A percentile compares a stretch with the other conserved stretches of the same genome.
phyloP scores from a whole-genome alignment of 2,888 invertebrate genomes.

The Hirtodrosophila cameraria region DNA sequence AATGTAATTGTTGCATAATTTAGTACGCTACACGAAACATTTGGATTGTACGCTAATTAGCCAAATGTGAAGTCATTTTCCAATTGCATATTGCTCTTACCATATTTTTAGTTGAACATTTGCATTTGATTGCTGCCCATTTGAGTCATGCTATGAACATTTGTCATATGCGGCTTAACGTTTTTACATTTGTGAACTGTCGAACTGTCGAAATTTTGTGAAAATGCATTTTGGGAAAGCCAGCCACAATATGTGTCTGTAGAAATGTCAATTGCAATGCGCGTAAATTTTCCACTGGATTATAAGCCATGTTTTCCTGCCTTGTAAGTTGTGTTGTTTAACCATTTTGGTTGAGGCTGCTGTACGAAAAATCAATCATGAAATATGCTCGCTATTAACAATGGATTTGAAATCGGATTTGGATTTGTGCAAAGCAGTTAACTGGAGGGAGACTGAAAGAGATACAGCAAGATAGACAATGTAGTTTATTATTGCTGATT shows the following conservation, averaged over 20 bases:
- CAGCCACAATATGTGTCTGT: neutral
- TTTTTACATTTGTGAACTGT: constrained; percentile 24
- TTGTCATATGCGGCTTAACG: constrained; percentile 37
- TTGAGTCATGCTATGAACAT: constrained; percentile 32
- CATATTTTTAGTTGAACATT: constrained; percentile 21
- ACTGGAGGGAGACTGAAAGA: constrained; percentile 1
- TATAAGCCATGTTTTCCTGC: constrained; percentile 15
- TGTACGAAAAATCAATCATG: constrained; percentile 68
- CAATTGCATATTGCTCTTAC: neutral
- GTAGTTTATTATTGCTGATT: constrained; percentile 7
- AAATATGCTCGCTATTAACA: constrained; percentile 67
- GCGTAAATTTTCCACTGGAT: neutral
- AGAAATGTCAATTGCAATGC: constrained; percentile 18
- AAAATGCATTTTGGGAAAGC: constrained; percentile 37
- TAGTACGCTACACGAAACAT: constrained; percentile 2
- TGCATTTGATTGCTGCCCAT: constrained; percentile 29
- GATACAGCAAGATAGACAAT: neutral
- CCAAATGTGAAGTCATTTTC: constrained; percentile 22
- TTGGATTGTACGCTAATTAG: constrained; percentile 31
- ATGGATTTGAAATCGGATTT: constrained; percentile 67
- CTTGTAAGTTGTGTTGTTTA: constrained; percentile 20
- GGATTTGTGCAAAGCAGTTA: constrained; percentile 48
- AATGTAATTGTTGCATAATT: constrained; percentile 37
- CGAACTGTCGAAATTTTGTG: constrained; percentile 38
- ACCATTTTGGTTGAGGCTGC: constrained; percentile 46